Conservation (phyloP, 2,888 invertebrate species). For the Andrena marginata region DNA sequence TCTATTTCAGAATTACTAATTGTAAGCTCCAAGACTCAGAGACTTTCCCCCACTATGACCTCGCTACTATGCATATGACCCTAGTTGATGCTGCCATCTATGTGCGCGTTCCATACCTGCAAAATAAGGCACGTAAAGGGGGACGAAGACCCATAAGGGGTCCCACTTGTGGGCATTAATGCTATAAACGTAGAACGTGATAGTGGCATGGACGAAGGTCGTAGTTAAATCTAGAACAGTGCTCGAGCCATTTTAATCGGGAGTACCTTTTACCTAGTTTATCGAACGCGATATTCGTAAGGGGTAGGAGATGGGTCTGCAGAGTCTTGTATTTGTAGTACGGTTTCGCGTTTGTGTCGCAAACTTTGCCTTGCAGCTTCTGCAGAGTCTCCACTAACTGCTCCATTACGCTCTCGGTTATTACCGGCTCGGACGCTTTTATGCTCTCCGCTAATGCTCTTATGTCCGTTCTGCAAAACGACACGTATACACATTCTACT, state of each 20-base stretch:
- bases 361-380: conserved; percentile 88
- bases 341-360: conserved; percentile 88
- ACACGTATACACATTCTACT: conserved; percentile 29
- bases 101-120: too few relatives aligned
- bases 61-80: too few relatives aligned
- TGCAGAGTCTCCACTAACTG: conserved; percentile 88
- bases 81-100: too few relatives aligned
- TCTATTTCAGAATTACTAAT: too few relatives aligned
- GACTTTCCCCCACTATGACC: too few relatives aligned
- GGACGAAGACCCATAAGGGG: background rate
- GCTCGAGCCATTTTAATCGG: conserved; percentile 52
- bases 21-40: too few relatives aligned
- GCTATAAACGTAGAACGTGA: background rate
- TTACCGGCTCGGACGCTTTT: conserved; percentile 86
- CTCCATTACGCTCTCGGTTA: conserved; percentile 87
- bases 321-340: conserved; percentile 89
- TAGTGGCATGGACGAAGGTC: background rate
- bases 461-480: conserved; percentile 86
- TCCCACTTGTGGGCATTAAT: background rate
- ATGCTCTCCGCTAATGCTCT: conserved; percentile 86
- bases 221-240: conserved; percentile 23
- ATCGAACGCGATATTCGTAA: conserved; percentile 91
- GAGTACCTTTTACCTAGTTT: conserved; percentile 88
- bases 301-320: conserved; percentile 89
- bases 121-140: too few relatives aligned